Percentiles rank a stretch among this genome's conserved stretches.
These are phyloP conservation scores for Latrodectus hesperus DNA, from an alignment of 2,888 invertebrate genomes.

Conservation along the genomic window DNA sequence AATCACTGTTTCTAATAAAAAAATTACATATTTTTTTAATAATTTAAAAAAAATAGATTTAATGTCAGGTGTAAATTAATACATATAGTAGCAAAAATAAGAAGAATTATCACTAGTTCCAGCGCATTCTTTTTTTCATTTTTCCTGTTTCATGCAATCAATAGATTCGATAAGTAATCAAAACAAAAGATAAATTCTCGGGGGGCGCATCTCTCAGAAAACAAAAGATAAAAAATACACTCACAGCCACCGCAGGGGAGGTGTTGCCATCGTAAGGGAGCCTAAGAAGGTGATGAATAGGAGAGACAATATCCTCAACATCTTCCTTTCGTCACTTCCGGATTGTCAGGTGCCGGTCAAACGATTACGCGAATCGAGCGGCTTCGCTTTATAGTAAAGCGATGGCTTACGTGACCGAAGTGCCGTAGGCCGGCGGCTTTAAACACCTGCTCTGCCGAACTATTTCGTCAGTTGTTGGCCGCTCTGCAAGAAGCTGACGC, in stretches of 20 bases:
- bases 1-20: too few species aligned
- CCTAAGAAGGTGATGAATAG: conserved; percentile 12
- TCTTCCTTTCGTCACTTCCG: conserved; percentile 51
- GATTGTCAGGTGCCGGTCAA: conserved; percentile 24
- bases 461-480: conserved; percentile 39
- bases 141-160: too few species aligned
- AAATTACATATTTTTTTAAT: too few species aligned
- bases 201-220: too few species aligned
- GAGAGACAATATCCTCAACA: conserved; percentile 11
- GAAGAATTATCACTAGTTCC: too few species aligned
- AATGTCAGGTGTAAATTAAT: too few species aligned
- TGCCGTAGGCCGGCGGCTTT: conserved; percentile 58
- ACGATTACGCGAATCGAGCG: conserved; percentile 13
- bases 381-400: conserved; percentile 31
- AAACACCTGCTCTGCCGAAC: conserved; percentile 49
- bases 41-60: too few species aligned
- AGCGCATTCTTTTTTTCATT: too few species aligned
- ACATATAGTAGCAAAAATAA: too few species aligned
- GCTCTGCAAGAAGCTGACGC: conserved; percentile 12
- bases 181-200: too few species aligned
- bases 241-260: conserved; percentile 56
- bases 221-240: neutral
- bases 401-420: conserved; percentile 56
- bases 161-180: too few species aligned
- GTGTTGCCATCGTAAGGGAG: neutral